A percentile compares a stretch with the other conserved stretches of the same genome.
These are phyloP conservation scores for Spisula subtruncata DNA, from an alignment of 2,888 invertebrate species.

Conservation along the genomic window DNA sequence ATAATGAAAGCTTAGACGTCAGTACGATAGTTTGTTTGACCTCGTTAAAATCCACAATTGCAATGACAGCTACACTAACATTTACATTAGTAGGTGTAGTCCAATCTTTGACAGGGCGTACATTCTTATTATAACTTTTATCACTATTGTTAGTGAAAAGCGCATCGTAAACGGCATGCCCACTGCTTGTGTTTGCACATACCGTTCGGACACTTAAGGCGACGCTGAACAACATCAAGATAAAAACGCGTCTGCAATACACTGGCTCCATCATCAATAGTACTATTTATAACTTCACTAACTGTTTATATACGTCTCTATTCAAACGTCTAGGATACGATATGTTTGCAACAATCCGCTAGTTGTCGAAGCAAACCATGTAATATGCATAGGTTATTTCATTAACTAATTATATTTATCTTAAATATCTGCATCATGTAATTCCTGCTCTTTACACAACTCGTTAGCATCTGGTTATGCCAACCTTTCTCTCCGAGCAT, in stretches of 20 bases:
- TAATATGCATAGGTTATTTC: no score
- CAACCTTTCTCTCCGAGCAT: no score
- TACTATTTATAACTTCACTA: no score
- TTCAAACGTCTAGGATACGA: not conserved
- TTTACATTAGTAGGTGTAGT: constrained; percentile 49
- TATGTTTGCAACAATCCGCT: no score
- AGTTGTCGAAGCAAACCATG: no score
- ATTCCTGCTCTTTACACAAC: no score
- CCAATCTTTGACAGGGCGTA: constrained; percentile 59
- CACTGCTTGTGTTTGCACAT: constrained; percentile 6
- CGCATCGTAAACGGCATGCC: constrained; percentile 49
- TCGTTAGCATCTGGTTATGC: no score
- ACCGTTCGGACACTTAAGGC: not conserved
- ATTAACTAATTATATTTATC: no score
- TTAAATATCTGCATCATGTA: no score
- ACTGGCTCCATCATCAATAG: not conserved
- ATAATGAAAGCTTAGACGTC: constrained; percentile 51
- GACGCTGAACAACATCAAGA: not conserved
- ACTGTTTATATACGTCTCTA: not conserved
- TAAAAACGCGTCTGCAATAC: not conserved
- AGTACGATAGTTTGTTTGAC: constrained; percentile 63
- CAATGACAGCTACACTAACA: constrained; percentile 52
- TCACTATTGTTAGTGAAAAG: constrained; percentile 41
- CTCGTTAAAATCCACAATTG: constrained; percentile 67
- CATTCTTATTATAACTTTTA: constrained; percentile 54